Base-by-base conservation (phyloP, 2,888 invertebrate species). In the Lepeophtheirus nordmannii region DNA sequence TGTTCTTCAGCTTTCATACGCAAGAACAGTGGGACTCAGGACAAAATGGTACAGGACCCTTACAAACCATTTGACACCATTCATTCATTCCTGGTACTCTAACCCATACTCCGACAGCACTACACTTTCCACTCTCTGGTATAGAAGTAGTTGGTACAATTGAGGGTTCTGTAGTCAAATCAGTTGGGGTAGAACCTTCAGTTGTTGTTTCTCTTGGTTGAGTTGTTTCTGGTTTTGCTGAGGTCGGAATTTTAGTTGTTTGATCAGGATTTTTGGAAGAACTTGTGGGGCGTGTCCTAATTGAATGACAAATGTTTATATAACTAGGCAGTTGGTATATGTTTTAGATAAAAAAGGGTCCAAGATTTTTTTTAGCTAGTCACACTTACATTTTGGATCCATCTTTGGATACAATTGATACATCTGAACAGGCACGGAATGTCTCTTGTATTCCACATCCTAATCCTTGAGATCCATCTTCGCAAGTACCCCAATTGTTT, bases 81-180 rank as follows among this genome's bases (percentile, higher is more conserved):
- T 60, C 61, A 53, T 60, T 63, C 65, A 68, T 67, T n/a, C 68
- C 68, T 10, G 58, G 57, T 10, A 69, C 46, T 1, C 7, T 30
- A 20, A 60, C n/a, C 66, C 67, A 68, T 20, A 38, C 46, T 8
- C 68, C 67, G 38, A 62, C 67, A 8, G 70, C 60, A 9, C 53
- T 20, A 57, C 68, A 67, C 5, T 59, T 39, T 11, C 37, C 14
- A 38, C 58, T 41, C 17, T 80, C 87, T 72, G 88, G 85, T 73
- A 81, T 86, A 69, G 85, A 87, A 80, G 53, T 14, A 46, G n/a
- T 46, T 17, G 53, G 17, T 46, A 17, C 1, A n/a, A 17, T 46
- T 17, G 53, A 8, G 1, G 53, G 2, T 46, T 17, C 8, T 46
- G 14, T 46, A 17, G 53, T 14, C 17, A 3, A 3, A 46, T 46